Evolutionary conservation across 2,113 vertebrate genomes (phyloP).

Genomic region (Mola mola): DNA sequence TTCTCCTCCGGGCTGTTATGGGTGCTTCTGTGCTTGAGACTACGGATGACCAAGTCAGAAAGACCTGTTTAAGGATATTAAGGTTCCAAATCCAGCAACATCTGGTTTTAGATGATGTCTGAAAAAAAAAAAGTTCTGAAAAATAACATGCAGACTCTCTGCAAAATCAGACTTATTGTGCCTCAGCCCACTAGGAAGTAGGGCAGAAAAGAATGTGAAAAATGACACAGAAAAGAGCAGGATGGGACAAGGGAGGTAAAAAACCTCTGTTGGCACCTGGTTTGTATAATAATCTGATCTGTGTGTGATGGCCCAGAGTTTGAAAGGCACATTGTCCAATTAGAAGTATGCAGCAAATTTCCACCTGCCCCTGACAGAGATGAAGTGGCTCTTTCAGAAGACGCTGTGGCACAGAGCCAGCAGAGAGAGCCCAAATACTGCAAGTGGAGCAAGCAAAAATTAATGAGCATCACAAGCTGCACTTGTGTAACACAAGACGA

Average conservation of each 20-base stretch:
- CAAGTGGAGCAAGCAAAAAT: conserved; percentile 88
- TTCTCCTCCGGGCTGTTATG: conserved; percentile 29
- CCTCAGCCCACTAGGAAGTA: conserved; percentile 40
- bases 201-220: conserved; percentile 27
- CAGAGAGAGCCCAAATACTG: conserved; percentile 83
- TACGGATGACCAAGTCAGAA: conserved; percentile 26
- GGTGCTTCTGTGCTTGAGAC: conserved; percentile 24
- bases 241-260: conserved; percentile 27
- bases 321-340: conserved; percentile 96
- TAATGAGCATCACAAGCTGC: conserved; percentile 91
- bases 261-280: conserved; percentile 71
- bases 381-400: conserved; percentile 92
- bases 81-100: not conserved
- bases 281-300: conserved; percentile 79
- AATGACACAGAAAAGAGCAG: conserved; percentile 4
- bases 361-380: conserved; percentile 92
- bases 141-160: too few relatives aligned
- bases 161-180: conserved; percentile 19
- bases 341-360: conserved; percentile 90
- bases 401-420: conserved; percentile 84
- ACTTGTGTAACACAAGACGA: conserved; percentile 88
- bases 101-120: not conserved
- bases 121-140: too few relatives aligned
- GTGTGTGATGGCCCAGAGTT: conserved; percentile 83
- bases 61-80: not conserved